These are phyloP conservation scores for Synergus umbraculus DNA, from an alignment of 2,888 invertebrate genomes.

Conservation along the genomic window DNA sequence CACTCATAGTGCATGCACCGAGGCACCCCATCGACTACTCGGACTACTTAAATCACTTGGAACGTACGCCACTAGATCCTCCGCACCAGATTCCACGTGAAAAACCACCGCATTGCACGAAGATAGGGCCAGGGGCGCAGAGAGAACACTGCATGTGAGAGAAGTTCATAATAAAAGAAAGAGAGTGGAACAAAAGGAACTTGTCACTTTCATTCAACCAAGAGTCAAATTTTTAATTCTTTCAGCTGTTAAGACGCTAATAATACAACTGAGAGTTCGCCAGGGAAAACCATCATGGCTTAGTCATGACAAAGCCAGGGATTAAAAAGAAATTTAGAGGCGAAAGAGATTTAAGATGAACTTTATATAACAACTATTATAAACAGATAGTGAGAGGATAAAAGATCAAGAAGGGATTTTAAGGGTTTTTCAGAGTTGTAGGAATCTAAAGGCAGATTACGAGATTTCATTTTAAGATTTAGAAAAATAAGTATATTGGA, in stretches of 20 bases:
- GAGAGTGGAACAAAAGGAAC: not conserved
- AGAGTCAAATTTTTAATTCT: not conserved
- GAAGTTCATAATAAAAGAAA: not conserved
- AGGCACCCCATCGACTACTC: conserved; percentile 59
- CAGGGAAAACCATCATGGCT: too few relatives aligned
- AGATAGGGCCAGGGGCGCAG: conserved; percentile 33
- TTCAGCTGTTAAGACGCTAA: not conserved
- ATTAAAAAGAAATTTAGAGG: too few relatives aligned
- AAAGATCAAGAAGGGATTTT: too few relatives aligned
- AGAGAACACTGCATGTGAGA: not conserved
- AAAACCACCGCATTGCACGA: conserved; percentile 61
- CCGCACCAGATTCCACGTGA: conserved; percentile 61
- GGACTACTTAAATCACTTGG: conserved; percentile 70
- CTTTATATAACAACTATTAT: too few relatives aligned
- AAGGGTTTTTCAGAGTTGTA: too few relatives aligned
- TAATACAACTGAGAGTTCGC: too few relatives aligned
- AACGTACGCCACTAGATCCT: conserved; percentile 63
- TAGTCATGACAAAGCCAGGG: too few relatives aligned
- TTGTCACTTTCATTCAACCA: not conserved
- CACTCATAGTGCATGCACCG: conserved; percentile 63
- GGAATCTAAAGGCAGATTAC: too few relatives aligned
- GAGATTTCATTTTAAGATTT: too few relatives aligned
- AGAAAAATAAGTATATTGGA: too few relatives aligned
- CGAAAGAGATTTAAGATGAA: too few relatives aligned
- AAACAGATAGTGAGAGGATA: too few relatives aligned